Evolutionary conservation across 30 jellyfish, hydroid and myxozoan genomes (phyloP), one percentile per base, ranked within the genome.

Genomic region (Pelagia noctiluca): DNA sequence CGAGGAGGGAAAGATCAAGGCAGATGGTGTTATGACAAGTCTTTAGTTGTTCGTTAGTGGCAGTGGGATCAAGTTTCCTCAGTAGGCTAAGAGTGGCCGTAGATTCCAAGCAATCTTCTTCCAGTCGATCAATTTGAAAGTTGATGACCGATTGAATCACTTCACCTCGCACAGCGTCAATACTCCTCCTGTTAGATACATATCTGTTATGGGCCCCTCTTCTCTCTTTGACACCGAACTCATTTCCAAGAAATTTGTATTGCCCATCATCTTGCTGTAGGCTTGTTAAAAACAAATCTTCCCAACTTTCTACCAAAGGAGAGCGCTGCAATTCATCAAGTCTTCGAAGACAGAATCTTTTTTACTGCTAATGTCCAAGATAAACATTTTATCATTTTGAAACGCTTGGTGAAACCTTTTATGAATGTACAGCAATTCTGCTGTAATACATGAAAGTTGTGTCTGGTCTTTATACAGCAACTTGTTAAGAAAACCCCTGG

Each of bases 81-180:
- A 52, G 68, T 3, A 30, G 70, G 71, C 84, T 42, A 48, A 71
- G 66, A 1, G 69, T 50, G 47, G 69, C 70, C 48, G 84, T 37
- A 23, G 84, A 36, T 71, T 18, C 84, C 84, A 42, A 71, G 37
- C 69, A 13, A 36, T 71, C 84, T 12, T 75, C 75, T 49, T 75
- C 86, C 26, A 75, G 86, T 57, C 71, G 80, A 16, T 78, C 49
- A 24, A 34, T 42, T 22, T 42, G 71, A 35, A 78, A 78, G 32
- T 35, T 78, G 70, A 78, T 47, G 24, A 60, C 1, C 12, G 89
- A 78, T 23, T 54, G 80, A 2, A 78, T 78, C 22, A 63, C 80
- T 63, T 78, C 89, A 61, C 38, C 35, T 54, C 89, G 42, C 38
- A 78, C 65, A 21, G 89, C 89, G 47, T 78, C 71, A 25, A 78